Evolutionary conservation across 2,888 invertebrate species (phyloP), one percentile per base, ranked within the genome.

Genomic region (Rhagonycha lutea): DNA sequence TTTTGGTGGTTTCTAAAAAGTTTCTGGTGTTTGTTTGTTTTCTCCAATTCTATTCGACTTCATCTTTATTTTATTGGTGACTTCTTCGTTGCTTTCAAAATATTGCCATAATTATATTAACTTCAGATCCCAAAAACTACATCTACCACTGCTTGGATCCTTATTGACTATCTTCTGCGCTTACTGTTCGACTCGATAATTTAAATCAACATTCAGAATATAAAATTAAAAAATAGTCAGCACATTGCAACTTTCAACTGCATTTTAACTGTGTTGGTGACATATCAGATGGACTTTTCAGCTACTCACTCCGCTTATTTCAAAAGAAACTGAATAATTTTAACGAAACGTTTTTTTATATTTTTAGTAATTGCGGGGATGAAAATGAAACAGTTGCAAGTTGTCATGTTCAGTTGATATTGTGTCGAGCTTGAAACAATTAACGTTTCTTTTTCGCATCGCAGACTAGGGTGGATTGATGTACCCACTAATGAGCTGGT

Each of bases 401-500:
- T 62, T 62, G 63, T 65, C 63, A 24, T 65, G 24, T 65, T 65
- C 63, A 65, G 63, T 24, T 65, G 24, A 65, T 24, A 24, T 65
- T 65, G 63, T 65, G 24, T 65, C 63, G 18, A 65, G 24, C 63
- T 65, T 18, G 24, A 23, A 65, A 65, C 63, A 65, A 65, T 65
- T 26, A 24, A 65, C 24, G 23, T 65, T 65, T 65, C 63, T 65
- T 26, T 23, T 65, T 65, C 63, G 23, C 63, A 65, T 65, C 18
- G 24, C 26, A 65, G 23, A 65, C 23, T 26, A 24, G 26, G 24
- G 18, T n/a, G 63, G 63, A 65, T 65, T 65, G 23, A 24, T 65
- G 63, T 65, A 65, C 23, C 63, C 63, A 65, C 63, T 65, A 65
- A 65, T 65, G 63, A 65, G 63, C 63, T 65, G 23, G 63, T 65